Conservation (phyloP, 2,888 invertebrate genomes). For the Apoda limacodes region DNA sequence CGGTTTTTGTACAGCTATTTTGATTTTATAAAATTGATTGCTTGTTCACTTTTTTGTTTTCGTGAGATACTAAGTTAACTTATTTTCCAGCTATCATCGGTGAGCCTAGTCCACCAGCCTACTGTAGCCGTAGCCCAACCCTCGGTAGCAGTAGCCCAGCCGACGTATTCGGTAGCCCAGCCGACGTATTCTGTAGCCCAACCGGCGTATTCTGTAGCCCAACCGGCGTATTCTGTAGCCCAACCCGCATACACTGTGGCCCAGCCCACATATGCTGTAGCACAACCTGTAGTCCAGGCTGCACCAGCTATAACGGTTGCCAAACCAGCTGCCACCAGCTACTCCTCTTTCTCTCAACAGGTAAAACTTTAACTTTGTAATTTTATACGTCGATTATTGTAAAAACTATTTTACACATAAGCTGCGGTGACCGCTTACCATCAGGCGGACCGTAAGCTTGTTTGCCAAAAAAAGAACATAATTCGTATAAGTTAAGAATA, state of each 20-base stretch:
- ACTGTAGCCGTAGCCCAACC: slow-evolving; percentile 21
- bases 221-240: slow-evolving; percentile 13
- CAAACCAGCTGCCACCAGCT: slow-evolving; percentile 69
- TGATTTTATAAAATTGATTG: too few relatives aligned
- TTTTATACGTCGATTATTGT: too few relatives aligned
- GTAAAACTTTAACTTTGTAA: too few relatives aligned
- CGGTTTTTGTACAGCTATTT: too few relatives aligned
- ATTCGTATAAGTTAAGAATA: too few relatives aligned
- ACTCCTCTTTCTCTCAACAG: slow-evolving; percentile 67
- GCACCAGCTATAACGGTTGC: slow-evolving; percentile 39
- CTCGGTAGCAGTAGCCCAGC: background rate
- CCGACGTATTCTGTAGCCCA: slow-evolving; percentile 4
- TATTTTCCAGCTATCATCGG: slow-evolving; percentile 29
- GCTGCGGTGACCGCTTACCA: too few relatives aligned
- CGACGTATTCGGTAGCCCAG: slow-evolving; percentile 18
- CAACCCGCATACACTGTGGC: slow-evolving; percentile 17
- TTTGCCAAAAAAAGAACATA: too few relatives aligned
- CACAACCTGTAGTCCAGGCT: slow-evolving; percentile 38
- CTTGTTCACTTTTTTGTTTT: too few relatives aligned
- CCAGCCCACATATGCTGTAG: slow-evolving; percentile 22
- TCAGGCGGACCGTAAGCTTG: too few relatives aligned
- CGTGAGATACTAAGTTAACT: slow-evolving; percentile 3
- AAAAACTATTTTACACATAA: too few relatives aligned
- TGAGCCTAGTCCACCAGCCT: slow-evolving; percentile 27
- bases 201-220: slow-evolving; percentile 14